phyloP scores from a whole-genome alignment of 2,113 vertebrate species.

The Acinonyx jubatus region DNA sequence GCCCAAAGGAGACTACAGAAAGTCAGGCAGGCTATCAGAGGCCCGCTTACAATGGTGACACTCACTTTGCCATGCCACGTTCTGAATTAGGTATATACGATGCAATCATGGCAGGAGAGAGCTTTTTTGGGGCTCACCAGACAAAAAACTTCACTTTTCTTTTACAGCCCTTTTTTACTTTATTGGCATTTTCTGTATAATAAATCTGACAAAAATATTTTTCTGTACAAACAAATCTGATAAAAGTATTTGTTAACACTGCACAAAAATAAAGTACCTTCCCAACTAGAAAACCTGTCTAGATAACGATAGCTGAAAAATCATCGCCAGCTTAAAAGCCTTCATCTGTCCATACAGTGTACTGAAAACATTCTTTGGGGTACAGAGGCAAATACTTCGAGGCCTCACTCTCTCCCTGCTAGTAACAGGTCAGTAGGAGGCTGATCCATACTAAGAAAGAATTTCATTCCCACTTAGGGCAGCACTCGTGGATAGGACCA shows the following conservation, averaged over 20 bases:
- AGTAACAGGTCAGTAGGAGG: neutral
- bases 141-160: neutral
- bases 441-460: neutral
- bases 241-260: conserved; percentile 21
- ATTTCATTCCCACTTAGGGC: neutral
- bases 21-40: neutral
- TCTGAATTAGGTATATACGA: neutral
- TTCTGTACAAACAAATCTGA: conserved; percentile 19
- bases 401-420: neutral
- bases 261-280: conserved; percentile 1
- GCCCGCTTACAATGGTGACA: too few relatives aligned
- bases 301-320: neutral
- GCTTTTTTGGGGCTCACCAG: neutral
- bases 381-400: neutral
- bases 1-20: neutral
- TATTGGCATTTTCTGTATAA: conserved; percentile 1
- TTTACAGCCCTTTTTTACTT: neutral
- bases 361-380: neutral
- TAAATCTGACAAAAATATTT: neutral
- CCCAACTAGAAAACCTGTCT: neutral
- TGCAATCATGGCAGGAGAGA: neutral
- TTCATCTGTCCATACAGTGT: neutral
- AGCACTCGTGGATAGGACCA: neutral
- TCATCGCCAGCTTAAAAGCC: neutral
- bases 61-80: neutral